Evolutionary conservation across 2,888 invertebrate species (phyloP), one percentile per base, ranked within the genome.

Genomic region (Noctua comes): DNA sequence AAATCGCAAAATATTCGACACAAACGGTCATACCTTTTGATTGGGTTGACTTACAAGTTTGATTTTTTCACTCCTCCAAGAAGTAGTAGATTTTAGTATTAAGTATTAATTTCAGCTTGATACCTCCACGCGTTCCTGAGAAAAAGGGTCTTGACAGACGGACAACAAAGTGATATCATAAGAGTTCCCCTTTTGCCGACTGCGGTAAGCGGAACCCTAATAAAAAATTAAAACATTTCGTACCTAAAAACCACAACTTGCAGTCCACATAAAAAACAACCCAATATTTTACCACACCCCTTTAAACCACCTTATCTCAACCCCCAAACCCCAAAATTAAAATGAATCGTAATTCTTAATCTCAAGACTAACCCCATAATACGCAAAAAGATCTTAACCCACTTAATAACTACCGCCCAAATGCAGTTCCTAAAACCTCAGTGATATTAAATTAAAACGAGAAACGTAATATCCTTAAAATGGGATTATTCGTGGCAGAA

Each of bases 401-500:
- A 72, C 74, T 84, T 82, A 82, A 86, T 81, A 87, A 70, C 82
- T 76, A 71, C 69, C 64, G 76, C 73, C 31, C 31, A 76, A 80
- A 83, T 87, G 80, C 87, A 88, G 75, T 86, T 73, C 59, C 43
- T 68, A 68, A 75, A 78, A 79, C 69, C 75, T 77, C 64, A 74
- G 36, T 68, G 77, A 79, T 81, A 87, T 84, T 85, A 86, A 89
- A 81, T 87, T 87, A 77, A 85, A 88, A 84, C 82, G 78, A 86
- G 86, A 85, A 89, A 88, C 84, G 88, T 88, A 88, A 89, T 88
- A 90, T 84, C 86, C 84, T 76, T 82, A 62, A 85, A 89, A 90
- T 87, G 85, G 87, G 79, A 84, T 90, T 89, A 90, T 90, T 88
- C 89, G 88, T 86, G 89, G 86, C 83, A 62, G 89, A 88, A 90